Conservation (phyloP, 1,140 invertebrate species). For the Bombus haemorrhoidalis region DNA sequence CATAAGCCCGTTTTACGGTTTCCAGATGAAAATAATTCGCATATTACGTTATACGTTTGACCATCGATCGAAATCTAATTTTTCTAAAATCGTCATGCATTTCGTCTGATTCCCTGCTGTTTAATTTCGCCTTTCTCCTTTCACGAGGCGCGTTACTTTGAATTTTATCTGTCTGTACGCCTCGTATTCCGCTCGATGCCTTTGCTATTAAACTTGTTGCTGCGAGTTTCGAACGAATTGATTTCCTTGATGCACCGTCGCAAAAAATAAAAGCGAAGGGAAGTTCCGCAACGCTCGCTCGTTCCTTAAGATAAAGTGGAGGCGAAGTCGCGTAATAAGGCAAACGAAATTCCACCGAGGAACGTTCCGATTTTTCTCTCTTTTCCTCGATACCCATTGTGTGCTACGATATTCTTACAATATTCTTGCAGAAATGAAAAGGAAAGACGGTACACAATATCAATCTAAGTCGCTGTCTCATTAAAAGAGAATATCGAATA, state of each 20-base stretch:
- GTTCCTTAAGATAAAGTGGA: constrained; percentile 2
- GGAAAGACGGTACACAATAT: not conserved
- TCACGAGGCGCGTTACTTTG: not conserved
- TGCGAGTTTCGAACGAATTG: constrained; percentile 4
- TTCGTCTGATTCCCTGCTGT: not conserved
- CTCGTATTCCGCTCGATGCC: not conserved
- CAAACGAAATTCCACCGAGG: not conserved
- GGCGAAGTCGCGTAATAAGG: constrained; percentile 9
- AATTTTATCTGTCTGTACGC: not conserved
- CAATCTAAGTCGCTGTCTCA: not conserved
- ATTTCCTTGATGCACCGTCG: constrained; percentile 3
- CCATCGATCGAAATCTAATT: not conserved
- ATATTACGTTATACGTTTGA: not conserved
- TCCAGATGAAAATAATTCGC: not conserved
- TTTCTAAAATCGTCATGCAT: not conserved
- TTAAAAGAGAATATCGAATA: not conserved
- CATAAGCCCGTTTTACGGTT: not conserved
- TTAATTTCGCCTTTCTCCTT: not conserved
- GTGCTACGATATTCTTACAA: too few species aligned
- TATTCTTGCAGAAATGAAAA: too few species aligned
- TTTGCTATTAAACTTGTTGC: constrained; percentile 4
- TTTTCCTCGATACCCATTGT: too few species aligned
- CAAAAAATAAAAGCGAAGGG: constrained; percentile 13
- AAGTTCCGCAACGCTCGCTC: not conserved
- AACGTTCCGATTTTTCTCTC: not conserved